Conservation (phyloP, 2,797 vertebrate species). For the Notolepis coatsorum region DNA sequence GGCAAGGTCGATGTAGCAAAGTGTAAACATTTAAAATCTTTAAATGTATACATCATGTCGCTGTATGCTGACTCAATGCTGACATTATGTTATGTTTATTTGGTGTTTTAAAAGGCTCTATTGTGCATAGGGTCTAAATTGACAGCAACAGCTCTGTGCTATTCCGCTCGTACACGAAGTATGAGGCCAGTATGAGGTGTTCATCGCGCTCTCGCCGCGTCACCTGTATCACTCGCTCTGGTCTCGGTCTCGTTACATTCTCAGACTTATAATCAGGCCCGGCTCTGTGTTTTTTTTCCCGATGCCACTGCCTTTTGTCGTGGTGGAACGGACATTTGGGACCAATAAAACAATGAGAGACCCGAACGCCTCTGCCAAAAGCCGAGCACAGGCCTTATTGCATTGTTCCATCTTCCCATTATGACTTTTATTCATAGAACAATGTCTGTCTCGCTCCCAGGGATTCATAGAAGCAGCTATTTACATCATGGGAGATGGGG, state of each 20-base stretch:
- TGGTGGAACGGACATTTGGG: conserved; percentile 8
- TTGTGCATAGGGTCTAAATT: background rate
- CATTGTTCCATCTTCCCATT: conserved; percentile 20
- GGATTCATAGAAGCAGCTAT: conserved; percentile 22
- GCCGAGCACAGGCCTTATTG: conserved; percentile 18
- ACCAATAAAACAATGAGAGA: background rate
- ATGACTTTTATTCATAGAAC: conserved; percentile 28
- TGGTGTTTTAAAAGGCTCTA: conserved; percentile 1
- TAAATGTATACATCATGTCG: no score
- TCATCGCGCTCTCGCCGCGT: conserved; percentile 38
- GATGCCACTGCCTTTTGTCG: conserved; percentile 15
- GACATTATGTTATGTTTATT: background rate
- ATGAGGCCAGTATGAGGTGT: conserved; percentile 25
- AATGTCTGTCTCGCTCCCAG: conserved; percentile 9
- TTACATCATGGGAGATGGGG: conserved; percentile 47
- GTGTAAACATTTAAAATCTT: no score
- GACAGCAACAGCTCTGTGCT: conserved; percentile 36
- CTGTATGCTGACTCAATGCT: no score
- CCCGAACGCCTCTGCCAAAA: conserved; percentile 28
- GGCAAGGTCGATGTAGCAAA: no score
- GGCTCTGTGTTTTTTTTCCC: conserved; percentile 2
- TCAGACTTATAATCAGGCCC: conserved; percentile 20
- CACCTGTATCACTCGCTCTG: conserved; percentile 39
- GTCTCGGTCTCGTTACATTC: conserved; percentile 18
- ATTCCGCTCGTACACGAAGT: conserved; percentile 27